Percentiles rank a stretch among this genome's conserved stretches.
phyloP scores from a whole-genome alignment of 2,888 invertebrate genomes.

The Phyllotreta striolata region DNA sequence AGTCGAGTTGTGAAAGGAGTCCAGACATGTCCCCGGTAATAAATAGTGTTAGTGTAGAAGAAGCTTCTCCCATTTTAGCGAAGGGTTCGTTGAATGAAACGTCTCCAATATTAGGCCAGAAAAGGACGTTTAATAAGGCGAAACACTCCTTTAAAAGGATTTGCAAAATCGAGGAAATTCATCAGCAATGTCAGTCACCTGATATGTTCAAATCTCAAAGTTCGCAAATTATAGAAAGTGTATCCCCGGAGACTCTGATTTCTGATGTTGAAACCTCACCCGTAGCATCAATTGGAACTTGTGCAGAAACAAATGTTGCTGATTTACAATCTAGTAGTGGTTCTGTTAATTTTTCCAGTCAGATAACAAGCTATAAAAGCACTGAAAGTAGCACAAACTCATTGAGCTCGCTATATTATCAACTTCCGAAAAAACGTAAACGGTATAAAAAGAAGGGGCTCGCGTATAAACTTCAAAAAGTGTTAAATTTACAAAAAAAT shows the following conservation, averaged over 20 bases:
- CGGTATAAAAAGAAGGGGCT: constrained; percentile 64
- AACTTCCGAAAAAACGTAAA: constrained; percentile 47
- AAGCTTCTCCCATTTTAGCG: constrained; percentile 45
- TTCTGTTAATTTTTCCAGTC: constrained; percentile 16
- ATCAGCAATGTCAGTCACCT: constrained; percentile 30
- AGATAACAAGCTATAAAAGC: constrained; percentile 33
- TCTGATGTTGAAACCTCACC: background rate
- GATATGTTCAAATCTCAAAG: constrained; percentile 34
- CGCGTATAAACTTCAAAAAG: constrained; percentile 60
- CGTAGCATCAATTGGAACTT: background rate
- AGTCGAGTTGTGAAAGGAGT: constrained; percentile 7
- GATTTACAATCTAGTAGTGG: constrained; percentile 6
- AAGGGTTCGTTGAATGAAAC: constrained; percentile 20
- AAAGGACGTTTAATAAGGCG: constrained; percentile 33
- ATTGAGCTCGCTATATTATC: constrained; percentile 42
- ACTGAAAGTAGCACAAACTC: constrained; percentile 17
- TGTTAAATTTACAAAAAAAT: constrained; percentile 63
- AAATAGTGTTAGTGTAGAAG: constrained; percentile 33
- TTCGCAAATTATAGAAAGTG: constrained; percentile 35
- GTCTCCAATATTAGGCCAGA: constrained; percentile 46
- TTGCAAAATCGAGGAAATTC: constrained; percentile 12
- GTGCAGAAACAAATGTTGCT: background rate
- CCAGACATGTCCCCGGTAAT: constrained; percentile 45
- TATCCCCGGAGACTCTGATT: constrained; percentile 31
- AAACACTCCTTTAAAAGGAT: constrained; percentile 31